Conservation (phyloP, 2,797 vertebrate genomes). For the Podargus strigoides region DNA sequence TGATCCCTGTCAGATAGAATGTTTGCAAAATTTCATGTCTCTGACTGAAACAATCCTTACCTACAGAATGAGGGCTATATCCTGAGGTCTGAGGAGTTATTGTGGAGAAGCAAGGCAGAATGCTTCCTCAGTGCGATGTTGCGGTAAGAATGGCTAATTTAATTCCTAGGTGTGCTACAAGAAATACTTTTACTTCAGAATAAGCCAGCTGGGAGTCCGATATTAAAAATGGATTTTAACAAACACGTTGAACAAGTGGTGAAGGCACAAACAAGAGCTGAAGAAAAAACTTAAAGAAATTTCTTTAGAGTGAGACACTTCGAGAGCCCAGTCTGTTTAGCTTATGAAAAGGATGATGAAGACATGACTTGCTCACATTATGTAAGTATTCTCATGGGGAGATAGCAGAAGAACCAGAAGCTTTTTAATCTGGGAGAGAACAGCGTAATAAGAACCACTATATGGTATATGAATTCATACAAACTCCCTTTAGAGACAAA, state of each 20-base stretch:
- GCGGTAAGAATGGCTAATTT: not conserved
- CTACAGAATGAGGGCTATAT: not conserved
- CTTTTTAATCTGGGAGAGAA: conserved; percentile 12
- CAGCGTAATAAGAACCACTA: not conserved
- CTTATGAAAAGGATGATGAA: conserved; percentile 19
- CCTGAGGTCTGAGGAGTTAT: not conserved
- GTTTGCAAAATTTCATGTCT: not conserved
- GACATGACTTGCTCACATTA: conserved; percentile 6
- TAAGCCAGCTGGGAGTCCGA: not conserved
- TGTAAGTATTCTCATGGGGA: conserved; percentile 7
- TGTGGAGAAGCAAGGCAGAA: not conserved
- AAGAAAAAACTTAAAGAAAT: not conserved
- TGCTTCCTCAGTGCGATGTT: not conserved
- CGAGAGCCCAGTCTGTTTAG: not conserved
- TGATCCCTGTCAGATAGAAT: not conserved
- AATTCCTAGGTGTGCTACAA: not conserved
- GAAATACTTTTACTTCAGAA: not conserved
- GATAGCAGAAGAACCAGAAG: not conserved
- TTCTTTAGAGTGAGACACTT: not conserved
- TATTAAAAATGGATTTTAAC: conserved; percentile 1
- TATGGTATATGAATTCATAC: not conserved
- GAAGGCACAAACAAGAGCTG: not conserved
- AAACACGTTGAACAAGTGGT: not conserved
- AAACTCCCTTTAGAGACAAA: conserved; percentile 12
- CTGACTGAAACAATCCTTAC: not conserved